phyloP scores from a whole-genome alignment of 92 coral and sea anemone species.

The Actinernus sp. region DNA sequence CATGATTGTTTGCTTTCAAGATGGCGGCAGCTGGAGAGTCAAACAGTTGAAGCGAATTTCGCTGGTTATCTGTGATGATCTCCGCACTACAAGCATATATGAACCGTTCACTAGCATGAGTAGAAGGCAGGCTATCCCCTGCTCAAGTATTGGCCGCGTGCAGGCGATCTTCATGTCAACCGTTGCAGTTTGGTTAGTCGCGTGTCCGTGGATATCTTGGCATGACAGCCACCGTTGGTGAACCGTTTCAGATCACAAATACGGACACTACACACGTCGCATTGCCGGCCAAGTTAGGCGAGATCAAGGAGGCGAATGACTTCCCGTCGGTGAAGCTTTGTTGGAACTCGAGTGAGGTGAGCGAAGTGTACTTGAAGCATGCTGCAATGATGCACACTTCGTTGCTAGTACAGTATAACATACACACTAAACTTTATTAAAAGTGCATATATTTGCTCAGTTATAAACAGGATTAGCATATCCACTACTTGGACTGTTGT shows the following conservation, averaged over 20 bases:
- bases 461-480: too few species aligned
- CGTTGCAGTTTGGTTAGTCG: conserved; percentile 26
- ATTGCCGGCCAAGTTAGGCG: conserved; percentile 82
- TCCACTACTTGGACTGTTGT: too few species aligned
- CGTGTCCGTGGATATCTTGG: conserved; percentile 78
- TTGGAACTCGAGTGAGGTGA: conserved; percentile 93
- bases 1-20: conserved; percentile 40
- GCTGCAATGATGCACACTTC: too few species aligned
- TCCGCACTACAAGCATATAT: conserved; percentile 9
- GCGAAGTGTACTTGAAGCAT: not conserved
- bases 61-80: not conserved
- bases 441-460: too few species aligned
- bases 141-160: conserved; percentile 5
- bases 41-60: conserved; percentile 1
- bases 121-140: conserved; percentile 28
- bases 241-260: conserved; percentile 22
- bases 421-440: too few species aligned
- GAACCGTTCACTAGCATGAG: conserved; percentile 32
- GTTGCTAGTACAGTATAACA: too few species aligned
- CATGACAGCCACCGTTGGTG: conserved; percentile 82
- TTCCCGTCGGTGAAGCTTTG: conserved; percentile 77
- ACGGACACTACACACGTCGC: conserved; percentile 60
- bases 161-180: conserved; percentile 23
- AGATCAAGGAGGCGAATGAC: conserved; percentile 84
- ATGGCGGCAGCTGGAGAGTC: conserved; percentile 55